Conservation (phyloP, 2,888 invertebrate genomes). For the Drosophila subquinaria region DNA sequence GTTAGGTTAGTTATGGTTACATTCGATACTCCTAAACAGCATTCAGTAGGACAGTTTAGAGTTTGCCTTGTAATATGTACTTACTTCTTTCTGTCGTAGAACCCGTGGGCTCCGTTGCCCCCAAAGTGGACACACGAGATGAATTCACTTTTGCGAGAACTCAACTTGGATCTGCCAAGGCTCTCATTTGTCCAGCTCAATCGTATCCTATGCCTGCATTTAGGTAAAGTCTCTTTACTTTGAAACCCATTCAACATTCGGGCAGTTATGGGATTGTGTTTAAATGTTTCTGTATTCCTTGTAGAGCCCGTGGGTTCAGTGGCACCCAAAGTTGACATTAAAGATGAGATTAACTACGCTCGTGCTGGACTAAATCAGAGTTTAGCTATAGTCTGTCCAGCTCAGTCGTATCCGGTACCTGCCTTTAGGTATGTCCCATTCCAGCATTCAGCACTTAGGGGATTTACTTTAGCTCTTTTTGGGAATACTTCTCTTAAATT, state of each 20-base stretch:
- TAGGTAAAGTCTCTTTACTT: slow-evolving; percentile 64
- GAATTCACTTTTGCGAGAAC: slow-evolving; percentile 83
- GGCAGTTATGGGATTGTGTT: not conserved
- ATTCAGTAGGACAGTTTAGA: slow-evolving; percentile 30
- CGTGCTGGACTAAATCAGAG: slow-evolving; percentile 85
- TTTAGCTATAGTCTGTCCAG: slow-evolving; percentile 90
- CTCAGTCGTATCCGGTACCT: slow-evolving; percentile 81
- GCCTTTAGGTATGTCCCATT: slow-evolving; percentile 59
- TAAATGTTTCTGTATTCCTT: slow-evolving; percentile 11
- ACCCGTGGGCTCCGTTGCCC: slow-evolving; percentile 86
- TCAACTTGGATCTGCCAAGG: slow-evolving; percentile 84
- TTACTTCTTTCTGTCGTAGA: slow-evolving; percentile 71
- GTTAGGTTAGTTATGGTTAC: slow-evolving; percentile 86
- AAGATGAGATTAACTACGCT: slow-evolving; percentile 88
- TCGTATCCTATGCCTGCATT: slow-evolving; percentile 83
- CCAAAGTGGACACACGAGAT: slow-evolving; percentile 91
- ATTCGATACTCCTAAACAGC: slow-evolving; percentile 44
- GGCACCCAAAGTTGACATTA: slow-evolving; percentile 89
- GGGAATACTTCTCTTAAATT: slow-evolving; percentile 7
- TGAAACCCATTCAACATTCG: not conserved
- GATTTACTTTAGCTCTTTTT: not conserved
- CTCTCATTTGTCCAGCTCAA: slow-evolving; percentile 90
- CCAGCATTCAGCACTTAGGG: slow-evolving; percentile 55
- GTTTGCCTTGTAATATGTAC: not conserved
- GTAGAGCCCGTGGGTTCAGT: slow-evolving; percentile 87